phyloP scores from a whole-genome alignment of 2,797 vertebrate genomes.

The Anolis apletophallus region DNA sequence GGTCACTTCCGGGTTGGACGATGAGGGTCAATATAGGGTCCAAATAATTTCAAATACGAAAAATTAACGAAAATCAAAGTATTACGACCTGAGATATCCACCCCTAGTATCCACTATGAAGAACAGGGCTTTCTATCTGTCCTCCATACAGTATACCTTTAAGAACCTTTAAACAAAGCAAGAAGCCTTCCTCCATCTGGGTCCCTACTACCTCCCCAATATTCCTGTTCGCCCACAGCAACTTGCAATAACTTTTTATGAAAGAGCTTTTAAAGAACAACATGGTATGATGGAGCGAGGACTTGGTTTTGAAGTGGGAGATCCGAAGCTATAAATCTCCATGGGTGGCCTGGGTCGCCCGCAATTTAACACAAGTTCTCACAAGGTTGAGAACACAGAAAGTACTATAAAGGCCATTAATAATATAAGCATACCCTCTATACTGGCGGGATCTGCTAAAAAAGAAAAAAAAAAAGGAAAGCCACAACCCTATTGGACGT shows the following conservation, averaged over 20 bases:
- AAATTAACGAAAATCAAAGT: too few species aligned
- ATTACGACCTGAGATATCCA: too few species aligned
- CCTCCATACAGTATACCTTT: too few species aligned
- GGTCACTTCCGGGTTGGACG: too few species aligned
- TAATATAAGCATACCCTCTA: conserved; percentile 9
- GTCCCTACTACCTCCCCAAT: neutral
- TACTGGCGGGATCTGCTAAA: neutral
- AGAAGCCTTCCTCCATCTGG: too few species aligned
- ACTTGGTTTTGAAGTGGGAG: conserved; percentile 13
- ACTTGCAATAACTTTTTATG: neutral
- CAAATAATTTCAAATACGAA: too few species aligned
- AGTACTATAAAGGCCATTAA: conserved; percentile 18
- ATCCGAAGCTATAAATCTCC: conserved; percentile 10
- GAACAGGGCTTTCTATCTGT: neutral
- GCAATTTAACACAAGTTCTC: conserved; percentile 4
- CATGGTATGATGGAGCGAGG: neutral
- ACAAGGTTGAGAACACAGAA: conserved; percentile 13
- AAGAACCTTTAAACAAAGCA: neutral
- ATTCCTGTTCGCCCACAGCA: neutral
- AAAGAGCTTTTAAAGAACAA: neutral
- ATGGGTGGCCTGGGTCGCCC: conserved; percentile 15
- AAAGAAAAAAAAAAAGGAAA: neutral
- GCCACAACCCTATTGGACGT: neutral
- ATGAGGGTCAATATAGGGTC: too few species aligned
- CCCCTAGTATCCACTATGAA: too few species aligned